These are phyloP conservation scores for Notamacropus eugenii DNA, from an alignment of 2,797 vertebrate species.

Conservation along the genomic window DNA sequence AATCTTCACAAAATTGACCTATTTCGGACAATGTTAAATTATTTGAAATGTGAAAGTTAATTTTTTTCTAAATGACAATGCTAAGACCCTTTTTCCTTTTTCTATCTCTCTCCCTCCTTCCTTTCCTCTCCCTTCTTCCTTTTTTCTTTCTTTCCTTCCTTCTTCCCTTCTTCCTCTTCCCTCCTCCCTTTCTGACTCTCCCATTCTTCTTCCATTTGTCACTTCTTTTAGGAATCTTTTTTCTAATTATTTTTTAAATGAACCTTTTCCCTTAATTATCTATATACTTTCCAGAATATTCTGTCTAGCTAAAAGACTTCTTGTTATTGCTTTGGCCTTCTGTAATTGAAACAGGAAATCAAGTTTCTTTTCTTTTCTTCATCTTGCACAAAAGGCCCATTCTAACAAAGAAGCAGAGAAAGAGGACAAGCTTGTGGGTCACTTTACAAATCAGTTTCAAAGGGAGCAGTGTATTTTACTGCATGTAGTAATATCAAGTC, in stretches of 20 bases:
- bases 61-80: not conserved
- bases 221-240: not conserved
- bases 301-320: not conserved
- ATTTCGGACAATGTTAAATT: not conserved
- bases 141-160: not conserved
- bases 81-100: not conserved
- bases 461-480: not conserved
- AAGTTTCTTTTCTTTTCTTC: not conserved
- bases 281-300: not conserved
- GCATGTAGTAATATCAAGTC: fast-evolving
- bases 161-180: not conserved
- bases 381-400: constrained; percentile 35
- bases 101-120: not conserved
- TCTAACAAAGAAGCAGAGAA: not conserved
- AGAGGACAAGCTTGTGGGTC: not conserved
- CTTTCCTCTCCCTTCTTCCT: not conserved
- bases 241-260: not conserved
- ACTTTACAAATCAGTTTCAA: not conserved
- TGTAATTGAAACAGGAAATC: constrained; percentile 27
- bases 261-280: not conserved
- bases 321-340: not conserved
- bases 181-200: not conserved
- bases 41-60: not conserved
- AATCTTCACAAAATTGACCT: no score
- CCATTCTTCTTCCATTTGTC: not conserved